phyloP scores from a whole-genome alignment of 2,797 vertebrate species.

The Pantherophis alleghaniensis region DNA sequence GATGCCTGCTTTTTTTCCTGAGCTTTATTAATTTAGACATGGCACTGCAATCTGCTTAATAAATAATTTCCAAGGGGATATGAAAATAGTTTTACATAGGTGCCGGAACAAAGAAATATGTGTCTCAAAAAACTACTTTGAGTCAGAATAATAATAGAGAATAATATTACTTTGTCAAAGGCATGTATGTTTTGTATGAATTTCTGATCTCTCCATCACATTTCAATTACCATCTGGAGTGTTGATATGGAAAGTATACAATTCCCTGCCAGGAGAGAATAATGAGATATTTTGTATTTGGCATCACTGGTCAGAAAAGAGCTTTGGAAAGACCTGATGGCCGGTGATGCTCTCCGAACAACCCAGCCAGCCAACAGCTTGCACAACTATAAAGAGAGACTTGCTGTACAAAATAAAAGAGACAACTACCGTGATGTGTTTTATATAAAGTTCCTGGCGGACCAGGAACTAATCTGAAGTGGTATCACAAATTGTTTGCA shows the following conservation, averaged over 20 bases:
- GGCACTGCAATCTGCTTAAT: not conserved
- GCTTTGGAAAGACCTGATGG: not conserved
- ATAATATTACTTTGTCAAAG: not conserved
- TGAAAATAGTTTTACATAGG: not conserved
- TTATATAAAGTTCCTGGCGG: not conserved
- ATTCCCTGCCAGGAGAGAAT: not conserved
- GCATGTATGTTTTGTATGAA: not conserved
- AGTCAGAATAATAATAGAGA: not conserved
- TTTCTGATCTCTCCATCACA: not conserved
- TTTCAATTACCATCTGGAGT: conserved; percentile 2
- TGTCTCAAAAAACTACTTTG: not conserved
- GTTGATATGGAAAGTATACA: not conserved
- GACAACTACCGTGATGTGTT: not conserved
- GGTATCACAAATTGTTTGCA: not conserved
- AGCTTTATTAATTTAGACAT: not conserved
- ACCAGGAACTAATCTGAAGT: not conserved
- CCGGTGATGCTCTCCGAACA: not conserved
- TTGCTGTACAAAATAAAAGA: not conserved
- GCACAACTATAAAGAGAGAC: not conserved
- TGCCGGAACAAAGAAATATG: not conserved
- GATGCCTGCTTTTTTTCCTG: not conserved
- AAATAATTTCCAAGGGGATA: not conserved
- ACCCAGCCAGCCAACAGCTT: not conserved
- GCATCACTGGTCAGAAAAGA: not conserved
- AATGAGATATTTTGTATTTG: conserved; percentile 15